phyloP scores from a whole-genome alignment of 2,113 vertebrate species.

The Tragelaphus scriptus region DNA sequence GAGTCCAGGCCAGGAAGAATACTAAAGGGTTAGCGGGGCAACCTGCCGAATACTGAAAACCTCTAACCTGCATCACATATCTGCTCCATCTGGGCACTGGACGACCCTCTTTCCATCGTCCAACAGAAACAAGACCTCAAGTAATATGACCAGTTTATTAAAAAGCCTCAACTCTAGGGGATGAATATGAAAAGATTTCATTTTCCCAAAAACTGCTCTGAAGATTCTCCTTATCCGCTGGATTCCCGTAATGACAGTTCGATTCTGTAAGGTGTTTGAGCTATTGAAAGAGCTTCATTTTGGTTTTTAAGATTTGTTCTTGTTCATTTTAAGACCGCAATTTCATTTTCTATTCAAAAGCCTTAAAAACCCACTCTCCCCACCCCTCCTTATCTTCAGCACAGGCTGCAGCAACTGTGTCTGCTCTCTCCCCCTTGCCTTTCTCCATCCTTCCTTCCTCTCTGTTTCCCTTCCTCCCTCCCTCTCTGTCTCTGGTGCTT shows the following conservation, averaged over 20 bases:
- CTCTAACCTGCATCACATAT: not conserved
- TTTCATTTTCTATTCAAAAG: not conserved
- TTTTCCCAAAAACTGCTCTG: not conserved
- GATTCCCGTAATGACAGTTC: not conserved
- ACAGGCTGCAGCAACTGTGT: not conserved
- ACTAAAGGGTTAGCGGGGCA: not conserved
- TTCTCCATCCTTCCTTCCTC: not conserved
- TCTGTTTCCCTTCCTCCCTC: rapidly evolving
- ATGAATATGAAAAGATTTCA: not conserved
- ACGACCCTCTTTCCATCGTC: rapidly evolving
- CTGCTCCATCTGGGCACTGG: not conserved
- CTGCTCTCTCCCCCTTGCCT: not conserved
- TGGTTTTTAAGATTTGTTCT: not conserved
- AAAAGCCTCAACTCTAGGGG: not conserved
- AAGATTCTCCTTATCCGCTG: not conserved
- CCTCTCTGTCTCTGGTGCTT: not conserved
- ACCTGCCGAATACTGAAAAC: not conserved
- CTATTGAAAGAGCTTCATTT: not conserved
- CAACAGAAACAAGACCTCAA: not conserved
- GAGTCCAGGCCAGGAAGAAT: too few relatives aligned
- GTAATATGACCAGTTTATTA: not conserved
- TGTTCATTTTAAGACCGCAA: not conserved
- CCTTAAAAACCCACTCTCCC: not conserved
- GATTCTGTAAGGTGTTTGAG: not conserved
- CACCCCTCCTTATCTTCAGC: too few relatives aligned